Base-by-base conservation (phyloP, 2,113 vertebrate genomes). In the Dinomys branickii region DNA sequence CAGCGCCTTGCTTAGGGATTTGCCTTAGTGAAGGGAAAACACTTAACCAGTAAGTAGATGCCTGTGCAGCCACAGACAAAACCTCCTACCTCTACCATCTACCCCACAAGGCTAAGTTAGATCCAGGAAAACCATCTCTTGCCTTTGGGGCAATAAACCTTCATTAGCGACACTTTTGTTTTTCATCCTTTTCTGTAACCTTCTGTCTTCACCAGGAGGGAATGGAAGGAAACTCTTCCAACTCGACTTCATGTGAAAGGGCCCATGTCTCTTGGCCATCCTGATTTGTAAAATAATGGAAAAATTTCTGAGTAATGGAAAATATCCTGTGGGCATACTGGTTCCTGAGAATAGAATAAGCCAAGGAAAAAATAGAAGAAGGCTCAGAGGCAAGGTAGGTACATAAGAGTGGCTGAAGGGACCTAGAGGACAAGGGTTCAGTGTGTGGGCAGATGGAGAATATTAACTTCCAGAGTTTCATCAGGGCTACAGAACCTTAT, bases 221-320 rank as follows among this genome's bases (percentile, higher is more conserved):
- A 38, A 35, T 63, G 20, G 35, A 80, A 97, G 73, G 81, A 92
- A 96, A 52, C n/a, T 80, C 87, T 90, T 92, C 65, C 89, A 75
- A 93, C 80, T 94, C 85, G 4, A 44, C 52, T 97, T 93, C 58
- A 82, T 96, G 92, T 94, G 77, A 94, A 97, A 98, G 71, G 77
- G 87, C n/a, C 13, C 52, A 28, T 85, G 63, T 83, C 80, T 85
- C 35, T 95, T 54, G 56, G 59, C 41, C 59, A 92, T 95, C n/a
- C 52, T 67, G 83, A 91, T 35, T 77, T 96, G 93, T 67, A 52
- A 12, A 97, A 82, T 82, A 96, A 94, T 73, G 93, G 93, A 96
- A 98, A 95, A 50, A 30, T 58, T 92, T 91, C 56, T 80, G 87
- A 97, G 96, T 93, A 94, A 93, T 88, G 94, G 95, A 97, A 97